phyloP scores from a whole-genome alignment of 1,140 invertebrate species.

The Eurosta solidaginis region DNA sequence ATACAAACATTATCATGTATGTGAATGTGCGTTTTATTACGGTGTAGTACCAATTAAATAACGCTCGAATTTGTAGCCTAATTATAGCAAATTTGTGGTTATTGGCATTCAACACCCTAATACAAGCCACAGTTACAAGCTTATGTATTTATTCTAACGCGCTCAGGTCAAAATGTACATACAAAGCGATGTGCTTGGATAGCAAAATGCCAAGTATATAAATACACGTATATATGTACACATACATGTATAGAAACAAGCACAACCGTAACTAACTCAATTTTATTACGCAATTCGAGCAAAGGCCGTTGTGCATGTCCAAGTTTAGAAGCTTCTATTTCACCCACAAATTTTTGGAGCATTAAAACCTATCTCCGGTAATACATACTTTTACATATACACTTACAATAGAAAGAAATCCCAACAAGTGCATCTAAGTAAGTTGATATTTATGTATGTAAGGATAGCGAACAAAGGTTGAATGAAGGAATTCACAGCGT shows the following conservation, averaged over 20 bases:
- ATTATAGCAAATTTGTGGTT: conserved; percentile 30
- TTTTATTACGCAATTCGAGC: too few relatives aligned
- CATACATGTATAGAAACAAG: too few relatives aligned
- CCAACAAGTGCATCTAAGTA: neutral
- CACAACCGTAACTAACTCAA: too few relatives aligned
- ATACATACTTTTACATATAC: too few relatives aligned
- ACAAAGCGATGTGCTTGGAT: too few relatives aligned
- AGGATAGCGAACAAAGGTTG: neutral
- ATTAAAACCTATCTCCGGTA: too few relatives aligned
- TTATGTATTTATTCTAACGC: too few relatives aligned
- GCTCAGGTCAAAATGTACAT: too few relatives aligned
- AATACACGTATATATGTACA: neutral
- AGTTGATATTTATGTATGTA: neutral
- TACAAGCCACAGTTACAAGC: neutral
- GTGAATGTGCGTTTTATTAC: neutral
- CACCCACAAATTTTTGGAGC: too few relatives aligned
- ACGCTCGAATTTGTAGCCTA: conserved; percentile 30
- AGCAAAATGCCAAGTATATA: too few relatives aligned
- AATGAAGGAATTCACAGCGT: neutral
- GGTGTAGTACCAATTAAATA: conserved; percentile 29
- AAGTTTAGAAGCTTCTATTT: too few relatives aligned
- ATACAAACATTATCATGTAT: neutral
- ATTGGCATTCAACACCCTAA: conserved; percentile 24
- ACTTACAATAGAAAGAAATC: neutral
- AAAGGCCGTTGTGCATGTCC: too few relatives aligned